Evolutionary conservation across 2,888 invertebrate genomes (phyloP).

Genomic region (Sinelater perroti): DNA sequence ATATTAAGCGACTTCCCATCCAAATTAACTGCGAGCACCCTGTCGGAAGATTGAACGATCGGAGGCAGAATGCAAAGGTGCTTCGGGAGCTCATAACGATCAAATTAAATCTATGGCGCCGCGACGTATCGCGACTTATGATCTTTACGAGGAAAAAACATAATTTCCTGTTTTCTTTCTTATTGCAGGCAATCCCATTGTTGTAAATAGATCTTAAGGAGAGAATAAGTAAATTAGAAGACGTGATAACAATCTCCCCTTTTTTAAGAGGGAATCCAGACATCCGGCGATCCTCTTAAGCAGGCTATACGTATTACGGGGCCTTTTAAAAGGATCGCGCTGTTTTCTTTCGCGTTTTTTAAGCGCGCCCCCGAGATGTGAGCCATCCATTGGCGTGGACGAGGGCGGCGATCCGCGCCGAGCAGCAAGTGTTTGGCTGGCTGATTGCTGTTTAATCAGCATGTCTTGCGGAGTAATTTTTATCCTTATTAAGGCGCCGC

Average conservation of each 20-base stretch:
- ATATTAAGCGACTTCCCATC: too few relatives aligned
- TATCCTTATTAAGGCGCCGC: conserved; percentile 56
- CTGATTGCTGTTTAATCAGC: conserved; percentile 59
- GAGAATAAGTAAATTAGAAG: conserved; percentile 84
- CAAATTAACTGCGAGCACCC: too few relatives aligned
- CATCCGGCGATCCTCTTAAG: conserved; percentile 52
- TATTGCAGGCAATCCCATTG: conserved; percentile 58
- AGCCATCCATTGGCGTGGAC: conserved; percentile 52
- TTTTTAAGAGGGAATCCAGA: conserved; percentile 61
- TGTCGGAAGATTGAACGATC: too few relatives aligned
- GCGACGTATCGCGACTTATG: conserved; percentile 34
- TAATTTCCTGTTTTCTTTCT: conserved; percentile 48
- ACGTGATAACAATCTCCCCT: conserved; percentile 81
- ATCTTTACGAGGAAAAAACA: conserved; percentile 38
- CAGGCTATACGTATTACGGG: conserved; percentile 49
- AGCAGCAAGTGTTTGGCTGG: conserved; percentile 53
- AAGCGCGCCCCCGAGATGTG: conserved; percentile 56
- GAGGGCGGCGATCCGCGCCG: conserved; percentile 45
- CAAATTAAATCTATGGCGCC: conserved; percentile 29
- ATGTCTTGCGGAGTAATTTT: conserved; percentile 58
- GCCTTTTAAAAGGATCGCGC: conserved; percentile 56
- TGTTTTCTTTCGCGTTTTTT: conserved; percentile 56
- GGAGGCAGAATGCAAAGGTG: too few relatives aligned
- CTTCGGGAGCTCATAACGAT: conserved; percentile 26
- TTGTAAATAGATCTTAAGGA: conserved; percentile 78